Evolutionary conservation across 2,797 vertebrate genomes (phyloP).

Genomic region (Sebastes kiyomatsui): DNA sequence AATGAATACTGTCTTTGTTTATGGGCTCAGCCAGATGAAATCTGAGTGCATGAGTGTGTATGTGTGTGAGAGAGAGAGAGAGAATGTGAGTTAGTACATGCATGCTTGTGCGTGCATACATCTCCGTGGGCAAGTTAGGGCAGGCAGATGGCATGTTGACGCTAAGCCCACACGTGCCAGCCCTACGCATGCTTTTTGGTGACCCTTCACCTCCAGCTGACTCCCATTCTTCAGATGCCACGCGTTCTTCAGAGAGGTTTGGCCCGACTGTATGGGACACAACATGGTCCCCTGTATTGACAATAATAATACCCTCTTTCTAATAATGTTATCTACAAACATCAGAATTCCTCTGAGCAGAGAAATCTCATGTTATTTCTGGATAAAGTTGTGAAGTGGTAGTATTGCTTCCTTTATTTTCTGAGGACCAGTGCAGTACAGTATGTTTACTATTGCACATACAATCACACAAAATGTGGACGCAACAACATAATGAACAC

Average conservation of each 20-base stretch:
- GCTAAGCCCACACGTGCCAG: slow-evolving; percentile 70
- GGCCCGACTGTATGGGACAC: slow-evolving; percentile 38
- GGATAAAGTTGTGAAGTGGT: not conserved
- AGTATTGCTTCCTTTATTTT: not conserved
- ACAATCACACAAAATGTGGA: not conserved
- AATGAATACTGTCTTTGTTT: slow-evolving; percentile 72
- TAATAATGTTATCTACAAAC: slow-evolving; percentile 1
- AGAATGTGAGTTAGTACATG: slow-evolving; percentile 26
- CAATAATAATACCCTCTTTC: not conserved
- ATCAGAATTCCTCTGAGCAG: not conserved
- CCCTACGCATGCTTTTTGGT: slow-evolving; percentile 54
- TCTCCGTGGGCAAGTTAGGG: slow-evolving; percentile 63
- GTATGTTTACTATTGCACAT: not conserved
- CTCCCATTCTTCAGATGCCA: slow-evolving; percentile 79
- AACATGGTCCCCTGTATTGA: slow-evolving; percentile 11
- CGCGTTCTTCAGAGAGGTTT: slow-evolving; percentile 57
- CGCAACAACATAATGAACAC: not conserved
- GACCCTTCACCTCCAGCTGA: slow-evolving; percentile 77
- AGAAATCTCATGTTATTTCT: not conserved
- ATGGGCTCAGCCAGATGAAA: slow-evolving; percentile 49
- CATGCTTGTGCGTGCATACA: slow-evolving; percentile 47
- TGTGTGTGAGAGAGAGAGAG: not conserved
- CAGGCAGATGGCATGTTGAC: slow-evolving; percentile 69
- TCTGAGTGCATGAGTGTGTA: slow-evolving; percentile 28
- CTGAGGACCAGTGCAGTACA: not conserved